Base-by-base conservation (phyloP, 2,888 invertebrate genomes). In the Scaptomyza tumidula region DNA sequence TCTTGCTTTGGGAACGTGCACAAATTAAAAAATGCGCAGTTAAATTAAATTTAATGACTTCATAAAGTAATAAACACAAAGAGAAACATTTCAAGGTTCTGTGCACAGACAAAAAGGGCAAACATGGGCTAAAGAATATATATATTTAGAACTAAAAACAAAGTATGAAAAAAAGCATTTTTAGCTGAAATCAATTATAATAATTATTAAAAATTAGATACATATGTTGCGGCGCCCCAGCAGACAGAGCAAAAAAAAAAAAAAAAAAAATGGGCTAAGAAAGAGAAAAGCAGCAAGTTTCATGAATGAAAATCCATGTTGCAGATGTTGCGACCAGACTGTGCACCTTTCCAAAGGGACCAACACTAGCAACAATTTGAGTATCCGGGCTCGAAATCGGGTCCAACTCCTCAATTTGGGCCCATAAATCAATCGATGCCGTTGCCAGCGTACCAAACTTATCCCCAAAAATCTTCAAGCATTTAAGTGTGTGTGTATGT, bases 361-460 rank as follows among this genome's bases (percentile, higher is more conserved):
- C 45, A 52, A 31, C 62, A 67, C 60, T 54, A 64, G 56, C 64
- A 67, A 62, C 76, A 64, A 62, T 79, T 60, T 45, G 45, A 50
- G 62, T 61, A 66, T 71, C 76, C 72, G 80, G 66, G 62, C 52
- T 52, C 62, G 63, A 58, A 65, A 55, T 66, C 62, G 56, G 67
- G 44, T 53, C 58, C 56, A 66, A 72, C 77, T 73, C 73, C 74
- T 82, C 88, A 82, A 82, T 82, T 91, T 90, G 63, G 71, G 82
- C 71, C 74, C 84, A 91, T 91, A 91, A 91, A 91, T 91, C 91
- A 91, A 90, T 91, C 86, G 81, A 70, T 71, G 72, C 72, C 73
- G 78, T 73, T 76, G 86, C 75, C 73, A 44, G 71, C 68, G 68
- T 52, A 74, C 71, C 72, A 71, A 69, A 65, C 61, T 78, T 70